A percentile compares a stretch with the other conserved stretches of the same genome.
Evolutionary conservation across 2,113 vertebrate species (phyloP).

Genomic region (Haemorhous mexicanus): DNA sequence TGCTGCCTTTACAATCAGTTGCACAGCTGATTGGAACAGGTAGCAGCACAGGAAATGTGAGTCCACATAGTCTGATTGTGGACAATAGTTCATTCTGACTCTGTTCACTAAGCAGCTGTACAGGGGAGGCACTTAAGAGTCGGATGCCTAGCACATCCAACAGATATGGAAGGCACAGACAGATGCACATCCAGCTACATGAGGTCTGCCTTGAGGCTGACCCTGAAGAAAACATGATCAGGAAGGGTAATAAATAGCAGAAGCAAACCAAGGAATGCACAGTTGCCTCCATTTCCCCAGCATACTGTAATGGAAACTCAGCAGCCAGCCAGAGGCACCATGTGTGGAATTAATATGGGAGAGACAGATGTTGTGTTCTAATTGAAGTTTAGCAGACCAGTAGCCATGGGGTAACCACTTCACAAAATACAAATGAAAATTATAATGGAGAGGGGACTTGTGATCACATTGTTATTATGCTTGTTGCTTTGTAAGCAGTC

Average conservation of each 20-base stretch:
- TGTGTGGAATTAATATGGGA: background rate
- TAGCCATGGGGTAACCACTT: background rate
- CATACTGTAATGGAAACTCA: background rate
- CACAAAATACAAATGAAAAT: background rate
- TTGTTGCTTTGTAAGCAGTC: background rate
- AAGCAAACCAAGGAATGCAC: background rate
- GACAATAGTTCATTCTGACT: background rate
- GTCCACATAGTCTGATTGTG: background rate
- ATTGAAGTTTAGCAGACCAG: background rate
- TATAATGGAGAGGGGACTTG: background rate
- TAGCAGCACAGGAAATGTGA: background rate
- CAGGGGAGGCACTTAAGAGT: background rate
- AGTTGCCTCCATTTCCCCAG: background rate
- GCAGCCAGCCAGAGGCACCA: background rate
- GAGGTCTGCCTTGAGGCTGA: background rate
- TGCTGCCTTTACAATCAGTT: background rate
- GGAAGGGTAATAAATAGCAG: background rate
- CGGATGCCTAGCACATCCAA: background rate
- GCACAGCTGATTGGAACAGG: background rate
- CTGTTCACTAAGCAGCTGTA: background rate
- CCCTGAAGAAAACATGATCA: background rate
- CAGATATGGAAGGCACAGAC: background rate
- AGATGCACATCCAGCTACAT: background rate
- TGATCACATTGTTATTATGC: background rate
- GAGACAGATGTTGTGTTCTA: background rate